Evolutionary conservation across 2,888 invertebrate genomes (phyloP).

Genomic region (Ornithoptera priamus): DNA sequence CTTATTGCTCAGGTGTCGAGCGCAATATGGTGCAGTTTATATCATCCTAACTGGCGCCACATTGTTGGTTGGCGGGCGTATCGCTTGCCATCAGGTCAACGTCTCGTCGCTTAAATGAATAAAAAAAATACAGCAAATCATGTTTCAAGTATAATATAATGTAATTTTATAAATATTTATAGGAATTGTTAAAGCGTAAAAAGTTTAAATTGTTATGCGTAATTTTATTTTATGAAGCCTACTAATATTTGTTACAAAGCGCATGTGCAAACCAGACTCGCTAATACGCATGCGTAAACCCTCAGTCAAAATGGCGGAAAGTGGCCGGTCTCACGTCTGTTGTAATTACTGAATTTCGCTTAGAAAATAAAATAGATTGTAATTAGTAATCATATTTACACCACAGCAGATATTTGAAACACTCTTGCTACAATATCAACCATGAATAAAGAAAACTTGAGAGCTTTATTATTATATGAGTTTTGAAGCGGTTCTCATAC

Average conservation of each 20-base stretch:
- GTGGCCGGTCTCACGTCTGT: conserved; percentile 45
- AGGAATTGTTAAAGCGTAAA: neutral
- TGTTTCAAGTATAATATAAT: no score
- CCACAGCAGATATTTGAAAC: neutral
- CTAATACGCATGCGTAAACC: conserved; percentile 52
- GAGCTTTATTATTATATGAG: neutral
- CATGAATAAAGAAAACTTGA: conserved; percentile 1
- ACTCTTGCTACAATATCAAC: neutral
- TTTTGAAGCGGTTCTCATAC: conserved; percentile 1
- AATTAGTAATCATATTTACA: conserved; percentile 18
- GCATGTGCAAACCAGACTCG: conserved; percentile 48
- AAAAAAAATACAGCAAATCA: no score
- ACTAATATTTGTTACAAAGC: conserved; percentile 37
- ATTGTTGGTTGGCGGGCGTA: no score
- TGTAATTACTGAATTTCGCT: conserved; percentile 48
- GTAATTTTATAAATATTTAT: no score
- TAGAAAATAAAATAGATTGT: conserved; percentile 39
- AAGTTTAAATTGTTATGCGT: conserved; percentile 5
- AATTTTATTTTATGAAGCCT: no score
- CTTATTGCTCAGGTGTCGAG: no score
- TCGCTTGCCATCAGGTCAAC: no score
- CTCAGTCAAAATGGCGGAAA: conserved; percentile 55
- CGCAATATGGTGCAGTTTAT: no score
- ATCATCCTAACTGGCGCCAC: no score
- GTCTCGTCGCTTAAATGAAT: no score